Base-by-base conservation (phyloP, 2,888 invertebrate species). In the Theretra japonica region DNA sequence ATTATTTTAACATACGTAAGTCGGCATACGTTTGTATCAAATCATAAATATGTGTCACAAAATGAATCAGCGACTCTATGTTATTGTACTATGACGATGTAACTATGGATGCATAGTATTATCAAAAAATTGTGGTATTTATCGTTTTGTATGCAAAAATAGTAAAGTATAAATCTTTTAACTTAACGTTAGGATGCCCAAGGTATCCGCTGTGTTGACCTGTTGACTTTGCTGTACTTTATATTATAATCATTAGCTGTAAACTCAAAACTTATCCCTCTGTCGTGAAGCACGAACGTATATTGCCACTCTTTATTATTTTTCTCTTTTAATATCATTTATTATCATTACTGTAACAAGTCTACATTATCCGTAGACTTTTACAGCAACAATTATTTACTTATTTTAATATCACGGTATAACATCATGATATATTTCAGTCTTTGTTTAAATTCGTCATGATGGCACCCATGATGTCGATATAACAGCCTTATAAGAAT, bases 111-210 rank as follows among this genome's bases (percentile, higher is more conserved):
- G 92, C 92, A 89, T 88, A 86, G 86, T 90, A 86, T 86, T 82
- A 83, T 53, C 84, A 86, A 83, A 89, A 88, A 88, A 90, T 89
- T 83, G 88, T 91, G 88, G 85, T 88, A 85, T 88, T 89, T 86
- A 85, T 88, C 87, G 86, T 89, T 91, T 88, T 91, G 89, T 91
- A 92, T 92, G 91, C 92, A 90, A 89, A 89, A 89, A 89, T 90
- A 91, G 88, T 92, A 92, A 90, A 92, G 85, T 89, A 92, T 89
- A 89, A 89, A 92, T 90, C 91, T 90, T 90, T 41, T 81, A 88
- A 92, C 94, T 93, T 94, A 93, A 90, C 94, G 92, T 92, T 83
- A 90, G 94, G 93, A 94, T 94, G 94, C 94, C 94, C 94, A 92
- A 91, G 87, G 90, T 90, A 90, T 93, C 91, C 88, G 92, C 83